A percentile compares a stretch with the other conserved stretches of the same genome.
Conservation (phyloP, 2,797 vertebrate genomes). For the Euthynnus affinis region DNA sequence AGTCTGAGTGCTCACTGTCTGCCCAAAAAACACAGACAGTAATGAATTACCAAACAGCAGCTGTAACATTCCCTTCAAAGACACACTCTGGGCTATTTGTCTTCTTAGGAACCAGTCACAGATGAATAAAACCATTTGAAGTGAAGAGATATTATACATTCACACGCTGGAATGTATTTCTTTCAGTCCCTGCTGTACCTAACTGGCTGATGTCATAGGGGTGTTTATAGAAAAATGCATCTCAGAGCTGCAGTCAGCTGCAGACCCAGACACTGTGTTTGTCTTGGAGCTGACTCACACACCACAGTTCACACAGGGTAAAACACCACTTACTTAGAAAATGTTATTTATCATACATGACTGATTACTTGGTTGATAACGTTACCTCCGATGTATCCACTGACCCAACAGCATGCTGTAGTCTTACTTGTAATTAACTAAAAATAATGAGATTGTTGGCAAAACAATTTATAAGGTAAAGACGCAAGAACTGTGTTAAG, state of each 20-base stretch:
- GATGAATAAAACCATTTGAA: conserved; percentile 27
- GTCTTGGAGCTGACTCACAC: conserved; percentile 54
- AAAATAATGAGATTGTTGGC: neutral
- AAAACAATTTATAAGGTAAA: neutral
- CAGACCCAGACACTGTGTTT: conserved; percentile 34
- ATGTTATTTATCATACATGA: neutral
- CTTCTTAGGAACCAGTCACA: conserved; percentile 16
- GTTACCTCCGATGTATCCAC: neutral
- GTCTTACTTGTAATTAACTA: neutral
- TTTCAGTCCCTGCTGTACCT: conserved; percentile 19
- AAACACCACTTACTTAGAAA: conserved; percentile 48
- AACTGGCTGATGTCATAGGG: conserved; percentile 4
- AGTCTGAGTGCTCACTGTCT: conserved; percentile 4
- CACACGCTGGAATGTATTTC: conserved; percentile 6
- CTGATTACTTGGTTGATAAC: neutral
- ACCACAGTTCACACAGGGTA: conserved; percentile 49
- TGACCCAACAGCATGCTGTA: neutral
- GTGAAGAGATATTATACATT: conserved; percentile 26
- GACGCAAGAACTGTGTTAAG: neutral
- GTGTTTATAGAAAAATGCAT: conserved; percentile 18
- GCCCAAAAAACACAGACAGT: neutral
- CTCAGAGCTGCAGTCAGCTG: neutral
- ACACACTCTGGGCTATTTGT: conserved; percentile 16
- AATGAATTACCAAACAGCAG: conserved; percentile 8
- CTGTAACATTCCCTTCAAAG: conserved; percentile 20